Percentiles rank a stretch among this genome's conserved stretches.
Evolutionary conservation across 2,113 vertebrate genomes (phyloP).

Genomic region (Corythoichthys haematopterus): DNA sequence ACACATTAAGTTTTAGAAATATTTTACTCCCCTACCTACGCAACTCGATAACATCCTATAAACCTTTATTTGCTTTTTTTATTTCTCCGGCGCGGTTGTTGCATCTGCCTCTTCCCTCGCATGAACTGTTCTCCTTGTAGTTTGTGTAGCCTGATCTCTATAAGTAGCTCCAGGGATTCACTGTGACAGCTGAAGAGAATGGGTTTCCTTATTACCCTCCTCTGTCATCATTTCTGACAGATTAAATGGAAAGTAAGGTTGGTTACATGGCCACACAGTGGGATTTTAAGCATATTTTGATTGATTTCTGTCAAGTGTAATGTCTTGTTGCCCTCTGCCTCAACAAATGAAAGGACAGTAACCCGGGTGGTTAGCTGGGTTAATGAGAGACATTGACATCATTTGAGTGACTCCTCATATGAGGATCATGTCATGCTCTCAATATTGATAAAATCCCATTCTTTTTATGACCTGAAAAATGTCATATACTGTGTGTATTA

Average conservation of each 20-base stretch:
- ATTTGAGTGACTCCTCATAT: background rate
- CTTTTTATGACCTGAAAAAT: background rate
- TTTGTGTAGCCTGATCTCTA: constrained; percentile 2
- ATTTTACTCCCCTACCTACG: constrained; percentile 1
- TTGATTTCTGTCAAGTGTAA: constrained; percentile 71
- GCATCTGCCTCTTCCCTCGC: constrained; percentile 2
- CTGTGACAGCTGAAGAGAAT: constrained; percentile 39
- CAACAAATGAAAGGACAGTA: constrained; percentile 60
- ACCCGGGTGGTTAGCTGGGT: constrained; percentile 64
- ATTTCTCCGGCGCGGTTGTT: constrained; percentile 7
- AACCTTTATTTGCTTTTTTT: constrained; percentile 18
- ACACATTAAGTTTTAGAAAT: constrained; percentile 10
- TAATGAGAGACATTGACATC: constrained; percentile 66
- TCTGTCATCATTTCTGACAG: constrained; percentile 70
- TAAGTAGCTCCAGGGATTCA: constrained; percentile 29
- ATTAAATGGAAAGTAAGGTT: constrained; percentile 56
- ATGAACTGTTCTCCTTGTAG: constrained; percentile 8
- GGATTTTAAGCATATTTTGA: constrained; percentile 68
- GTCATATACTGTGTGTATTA: background rate
- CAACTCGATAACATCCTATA: constrained; percentile 8
- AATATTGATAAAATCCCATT: background rate
- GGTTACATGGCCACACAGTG: constrained; percentile 65
- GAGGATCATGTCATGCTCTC: background rate
- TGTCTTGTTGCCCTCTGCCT: constrained; percentile 67
- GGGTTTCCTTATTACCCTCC: constrained; percentile 56